phyloP scores from a whole-genome alignment of 2,113 vertebrate genomes.

The Rhadina sibilatrix region DNA sequence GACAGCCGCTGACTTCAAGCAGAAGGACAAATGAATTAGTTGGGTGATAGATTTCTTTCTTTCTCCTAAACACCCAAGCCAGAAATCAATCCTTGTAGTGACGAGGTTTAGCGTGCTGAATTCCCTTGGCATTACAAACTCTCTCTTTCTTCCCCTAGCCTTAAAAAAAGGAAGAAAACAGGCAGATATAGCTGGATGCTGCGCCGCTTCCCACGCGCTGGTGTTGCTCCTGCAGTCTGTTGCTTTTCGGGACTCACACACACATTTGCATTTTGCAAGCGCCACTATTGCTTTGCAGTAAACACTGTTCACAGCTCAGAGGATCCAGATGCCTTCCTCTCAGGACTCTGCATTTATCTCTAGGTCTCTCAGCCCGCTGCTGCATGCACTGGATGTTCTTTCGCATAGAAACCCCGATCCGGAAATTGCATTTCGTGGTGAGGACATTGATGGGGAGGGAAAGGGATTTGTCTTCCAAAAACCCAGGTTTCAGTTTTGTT shows the following conservation, averaged over 20 bases:
- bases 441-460: not conserved
- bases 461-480: not conserved
- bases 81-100: conserved; percentile 2
- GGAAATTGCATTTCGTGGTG: not conserved
- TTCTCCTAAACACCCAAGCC: not conserved
- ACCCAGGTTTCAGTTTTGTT: not conserved
- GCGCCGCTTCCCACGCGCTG: not conserved
- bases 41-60: not conserved
- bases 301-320: conserved; percentile 6
- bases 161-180: not conserved
- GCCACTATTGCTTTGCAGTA: conserved; percentile 42
- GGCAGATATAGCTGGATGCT: conserved; percentile 31
- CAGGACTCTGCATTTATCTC: not conserved
- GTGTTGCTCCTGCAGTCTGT: conserved; percentile 53
- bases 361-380: not conserved
- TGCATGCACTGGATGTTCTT: not conserved
- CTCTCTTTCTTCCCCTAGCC: not conserved
- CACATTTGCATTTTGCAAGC: conserved; percentile 58
- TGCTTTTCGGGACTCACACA: conserved; percentile 48
- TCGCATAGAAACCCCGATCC: rapidly evolving
- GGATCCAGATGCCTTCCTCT: conserved; percentile 32
- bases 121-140: conserved; percentile 28
- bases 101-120: not conserved
- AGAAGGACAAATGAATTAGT: not conserved
- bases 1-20: not conserved